These are phyloP conservation scores for Ophioninae sp. DNA, from an alignment of 2,888 invertebrate species.

Conservation along the genomic window DNA sequence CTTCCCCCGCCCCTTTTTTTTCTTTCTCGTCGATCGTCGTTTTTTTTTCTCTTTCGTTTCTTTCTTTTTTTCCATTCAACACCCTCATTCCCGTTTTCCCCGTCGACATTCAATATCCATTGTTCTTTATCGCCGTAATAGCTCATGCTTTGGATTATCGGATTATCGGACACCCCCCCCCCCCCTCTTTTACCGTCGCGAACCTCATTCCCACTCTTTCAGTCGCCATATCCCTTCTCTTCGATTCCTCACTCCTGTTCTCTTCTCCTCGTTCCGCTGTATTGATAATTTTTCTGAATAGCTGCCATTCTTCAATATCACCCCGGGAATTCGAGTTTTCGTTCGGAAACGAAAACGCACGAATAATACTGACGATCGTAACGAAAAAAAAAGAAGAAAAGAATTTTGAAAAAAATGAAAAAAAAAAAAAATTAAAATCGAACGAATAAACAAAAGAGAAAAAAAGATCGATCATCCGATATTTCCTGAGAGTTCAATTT, in stretches of 20 bases:
- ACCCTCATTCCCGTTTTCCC: slow-evolving; percentile 1
- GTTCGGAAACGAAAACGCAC: background rate
- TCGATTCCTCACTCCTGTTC: background rate
- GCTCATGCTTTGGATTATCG: slow-evolving; percentile 19
- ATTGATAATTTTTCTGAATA: slow-evolving; percentile 31
- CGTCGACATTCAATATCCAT: slow-evolving; percentile 30
- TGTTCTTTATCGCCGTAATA: slow-evolving; percentile 10
- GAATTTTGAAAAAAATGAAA: too few species aligned
- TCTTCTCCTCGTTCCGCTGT: background rate
- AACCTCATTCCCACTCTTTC: too few species aligned
- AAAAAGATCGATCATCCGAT: background rate
- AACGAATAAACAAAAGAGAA: too few species aligned
- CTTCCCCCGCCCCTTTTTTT: too few species aligned
- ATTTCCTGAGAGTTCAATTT: background rate
- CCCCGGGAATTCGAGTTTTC: slow-evolving; percentile 7
- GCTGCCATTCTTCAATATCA: slow-evolving; percentile 1
- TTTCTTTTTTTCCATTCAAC: background rate
- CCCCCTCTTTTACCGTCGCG: background rate
- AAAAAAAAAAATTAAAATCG: too few species aligned
- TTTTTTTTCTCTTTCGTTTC: too few species aligned
- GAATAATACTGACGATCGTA: background rate
- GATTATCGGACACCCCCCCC: slow-evolving; percentile 11
- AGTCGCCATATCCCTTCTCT: too few species aligned
- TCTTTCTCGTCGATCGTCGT: too few species aligned
- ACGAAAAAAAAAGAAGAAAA: background rate